Conservation (phyloP, 2,888 invertebrate species). For the Lucinisca nassula region DNA sequence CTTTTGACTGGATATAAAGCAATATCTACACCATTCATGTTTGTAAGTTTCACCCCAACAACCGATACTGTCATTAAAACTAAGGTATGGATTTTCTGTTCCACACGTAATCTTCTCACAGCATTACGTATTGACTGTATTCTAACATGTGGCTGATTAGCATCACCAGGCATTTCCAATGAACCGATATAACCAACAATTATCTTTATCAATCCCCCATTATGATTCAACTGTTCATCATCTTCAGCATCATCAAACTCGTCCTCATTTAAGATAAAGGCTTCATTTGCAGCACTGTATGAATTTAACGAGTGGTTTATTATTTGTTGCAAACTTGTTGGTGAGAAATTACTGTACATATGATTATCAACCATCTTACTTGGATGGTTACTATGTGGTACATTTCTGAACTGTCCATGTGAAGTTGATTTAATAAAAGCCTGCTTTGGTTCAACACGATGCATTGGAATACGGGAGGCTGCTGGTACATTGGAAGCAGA, state of each 20-base stretch:
- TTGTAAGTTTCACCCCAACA: conserved; percentile 92
- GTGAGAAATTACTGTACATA: conserved; percentile 68
- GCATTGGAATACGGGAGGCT: conserved; percentile 52
- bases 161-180: conserved; percentile 95
- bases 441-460: conserved; percentile 73
- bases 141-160: conserved; percentile 88
- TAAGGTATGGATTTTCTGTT: conserved; percentile 93
- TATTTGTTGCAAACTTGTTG: conserved; percentile 69
- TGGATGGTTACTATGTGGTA: not conserved
- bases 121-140: conserved; percentile 94
- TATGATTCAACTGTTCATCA: conserved; percentile 63
- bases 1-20: conserved; percentile 96
- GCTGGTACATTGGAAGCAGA: conserved; percentile 64
- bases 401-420: conserved; percentile 57
- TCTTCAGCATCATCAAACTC: conserved; percentile 71
- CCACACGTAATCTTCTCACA: conserved; percentile 95
- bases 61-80: conserved; percentile 94
- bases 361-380: conserved; percentile 50
- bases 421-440: conserved; percentile 75
- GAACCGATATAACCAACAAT: conserved; percentile 97
- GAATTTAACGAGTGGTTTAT: conserved; percentile 72
- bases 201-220: conserved; percentile 72
- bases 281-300: conserved; percentile 74
- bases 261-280: conserved; percentile 74
- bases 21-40: conserved; percentile 93